phyloP scores from a whole-genome alignment of 2,113 vertebrate genomes.

The Pygoscelis antarcticus region DNA sequence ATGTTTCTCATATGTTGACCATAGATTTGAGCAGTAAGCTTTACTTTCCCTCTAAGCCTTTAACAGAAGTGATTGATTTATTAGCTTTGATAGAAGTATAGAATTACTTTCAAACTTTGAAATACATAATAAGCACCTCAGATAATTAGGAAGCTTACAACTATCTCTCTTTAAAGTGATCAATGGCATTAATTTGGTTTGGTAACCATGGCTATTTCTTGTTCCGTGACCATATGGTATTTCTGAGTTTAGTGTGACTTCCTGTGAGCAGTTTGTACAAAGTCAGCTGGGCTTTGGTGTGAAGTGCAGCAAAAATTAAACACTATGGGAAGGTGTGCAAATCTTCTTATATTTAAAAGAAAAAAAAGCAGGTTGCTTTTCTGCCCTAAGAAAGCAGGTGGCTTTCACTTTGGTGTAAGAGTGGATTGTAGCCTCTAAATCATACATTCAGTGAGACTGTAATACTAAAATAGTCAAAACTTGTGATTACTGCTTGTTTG shows the following conservation, averaged over 20 bases:
- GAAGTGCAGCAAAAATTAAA: conserved; percentile 46
- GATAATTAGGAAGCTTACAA: conserved; percentile 28
- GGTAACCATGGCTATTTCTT: conserved; percentile 11
- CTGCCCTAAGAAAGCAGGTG: background rate
- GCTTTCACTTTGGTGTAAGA: background rate
- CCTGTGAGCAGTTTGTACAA: conserved; percentile 30
- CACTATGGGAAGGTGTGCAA: background rate
- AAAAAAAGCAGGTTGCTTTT: background rate
- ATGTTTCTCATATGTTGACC: conserved; percentile 65
- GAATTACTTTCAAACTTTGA: conserved; percentile 51
- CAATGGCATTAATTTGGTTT: conserved; percentile 42
- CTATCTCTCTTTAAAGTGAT: conserved; percentile 34
- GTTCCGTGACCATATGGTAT: conserved; percentile 18
- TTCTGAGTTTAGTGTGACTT: conserved; percentile 49
- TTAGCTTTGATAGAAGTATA: conserved; percentile 27
- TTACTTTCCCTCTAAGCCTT: conserved; percentile 34
- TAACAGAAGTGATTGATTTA: conserved; percentile 52
- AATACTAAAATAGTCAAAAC: background rate
- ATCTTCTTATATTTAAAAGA: background rate
- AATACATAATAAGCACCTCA: conserved; percentile 34
- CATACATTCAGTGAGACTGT: fast-evolving
- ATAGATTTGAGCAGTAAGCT: conserved; percentile 23
- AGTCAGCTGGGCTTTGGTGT: conserved; percentile 37
- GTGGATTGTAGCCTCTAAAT: background rate
- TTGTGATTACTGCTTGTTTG: background rate